Percentiles rank a stretch among this genome's conserved stretches.
Conservation (phyloP, 53 echinoderm and acorn worm species). For the Apostichopus leukothele region DNA sequence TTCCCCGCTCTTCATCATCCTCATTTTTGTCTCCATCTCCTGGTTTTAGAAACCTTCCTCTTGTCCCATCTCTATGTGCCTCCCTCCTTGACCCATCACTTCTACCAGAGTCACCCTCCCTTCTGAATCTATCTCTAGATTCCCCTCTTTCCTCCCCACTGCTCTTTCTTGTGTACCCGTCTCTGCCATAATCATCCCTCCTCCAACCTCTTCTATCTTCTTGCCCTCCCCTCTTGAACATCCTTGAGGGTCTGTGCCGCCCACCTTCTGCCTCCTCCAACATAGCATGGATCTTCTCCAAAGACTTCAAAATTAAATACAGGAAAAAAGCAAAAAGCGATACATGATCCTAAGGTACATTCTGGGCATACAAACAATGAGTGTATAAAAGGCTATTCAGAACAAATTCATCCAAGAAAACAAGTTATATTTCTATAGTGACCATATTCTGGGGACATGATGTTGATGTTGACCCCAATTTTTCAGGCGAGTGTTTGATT, state of each 20-base stretch:
- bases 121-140: neutral
- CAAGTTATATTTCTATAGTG: too few species aligned
- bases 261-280: constrained; percentile 74
- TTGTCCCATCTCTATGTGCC: neutral
- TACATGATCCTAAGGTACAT: too few species aligned
- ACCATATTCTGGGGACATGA: too few species aligned
- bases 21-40: constrained; percentile 24
- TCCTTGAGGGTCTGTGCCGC: neutral
- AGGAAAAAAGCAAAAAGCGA: too few species aligned
- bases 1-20: constrained; percentile 5
- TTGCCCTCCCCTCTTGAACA: neutral
- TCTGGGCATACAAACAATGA: too few species aligned
- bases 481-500: too few species aligned
- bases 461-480: too few species aligned
- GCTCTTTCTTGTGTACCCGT: neutral
- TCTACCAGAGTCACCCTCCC: neutral
- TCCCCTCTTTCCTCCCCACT: neutral
- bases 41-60: constrained; percentile 8
- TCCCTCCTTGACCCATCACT: neutral
- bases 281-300: constrained; percentile 75
- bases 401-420: too few species aligned
- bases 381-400: too few species aligned
- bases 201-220: constrained; percentile 10
- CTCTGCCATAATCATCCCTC: constrained; percentile 36
- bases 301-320: constrained; percentile 57